Evolutionary conservation across 1,140 invertebrate genomes (phyloP), one percentile per base, ranked within the genome.

Genomic region (Danaus melanippus): DNA sequence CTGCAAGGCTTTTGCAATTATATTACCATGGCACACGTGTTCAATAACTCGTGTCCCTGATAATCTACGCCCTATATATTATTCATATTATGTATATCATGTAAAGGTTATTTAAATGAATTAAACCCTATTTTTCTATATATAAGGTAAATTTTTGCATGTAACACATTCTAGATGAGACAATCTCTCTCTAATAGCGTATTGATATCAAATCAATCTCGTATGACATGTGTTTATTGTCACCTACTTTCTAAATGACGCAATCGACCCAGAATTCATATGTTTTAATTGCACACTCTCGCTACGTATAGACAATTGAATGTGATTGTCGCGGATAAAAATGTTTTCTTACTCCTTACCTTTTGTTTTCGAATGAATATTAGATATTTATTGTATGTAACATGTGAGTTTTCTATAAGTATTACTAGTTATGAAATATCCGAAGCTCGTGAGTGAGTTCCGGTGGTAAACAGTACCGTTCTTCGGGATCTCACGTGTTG

Each of bases 181-280:
- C 21, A 15, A 15, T 15, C 15, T 15, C 15, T 15, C 1, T 2
- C 21, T 32, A 32, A 32, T 32, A 32, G 21, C 6, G 21, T 32
- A 32, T 32, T 32, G 21, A 32, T 32, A 32, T 32, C 21, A 32
- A 32, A 32, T 32, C 21, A 32, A 32, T 32, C 21, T 32, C 21
- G 21, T 7, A 12, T 17, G 10, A 62, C 58, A 40, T 48, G 49
- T 57, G 49, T 49, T 53, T 46, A 46, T 46, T 58, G 53, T 62
- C 56, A 65, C 59, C 55, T 12, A 56, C 61, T 67, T 67, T 69
- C 61, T 66, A 63, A 12, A 58, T 69, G 64, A 69, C 52, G 58
- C 53, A 64, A 67, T 56, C 57, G 61, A 48, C 50, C 48, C 56
- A 59, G 55, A 58, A 63, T 64, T 56, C 61, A n/a, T 50, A 49